phyloP scores from a whole-genome alignment of 1,140 invertebrate species.

The Plutomurus gul region DNA sequence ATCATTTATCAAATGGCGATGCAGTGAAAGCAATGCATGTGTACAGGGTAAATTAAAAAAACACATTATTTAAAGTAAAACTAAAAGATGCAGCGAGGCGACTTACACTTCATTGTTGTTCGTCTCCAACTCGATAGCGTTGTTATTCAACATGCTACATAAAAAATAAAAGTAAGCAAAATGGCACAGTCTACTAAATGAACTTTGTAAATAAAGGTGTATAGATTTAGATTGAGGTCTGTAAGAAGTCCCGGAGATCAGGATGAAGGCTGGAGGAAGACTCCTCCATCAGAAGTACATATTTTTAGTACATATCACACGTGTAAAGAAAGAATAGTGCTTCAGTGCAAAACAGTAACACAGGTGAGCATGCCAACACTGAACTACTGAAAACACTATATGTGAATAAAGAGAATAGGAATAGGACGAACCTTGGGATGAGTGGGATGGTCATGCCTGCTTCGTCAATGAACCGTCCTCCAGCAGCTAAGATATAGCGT shows the following conservation, averaged over 20 bases:
- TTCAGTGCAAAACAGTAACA: slow-evolving; percentile 4
- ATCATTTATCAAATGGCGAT: too few relatives aligned
- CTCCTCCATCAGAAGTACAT: too few relatives aligned
- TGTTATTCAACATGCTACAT: slow-evolving; percentile 54
- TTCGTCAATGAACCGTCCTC: slow-evolving; percentile 68
- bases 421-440: slow-evolving; percentile 60
- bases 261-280: too few relatives aligned
- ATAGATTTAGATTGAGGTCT: too few relatives aligned
- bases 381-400: not conserved
- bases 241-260: too few relatives aligned
- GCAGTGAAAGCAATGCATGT: too few relatives aligned
- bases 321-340: too few relatives aligned
- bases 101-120: slow-evolving; percentile 57
- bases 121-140: slow-evolving; percentile 55
- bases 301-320: too few relatives aligned
- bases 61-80: not conserved
- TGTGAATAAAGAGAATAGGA: not conserved
- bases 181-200: not conserved
- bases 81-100: not conserved
- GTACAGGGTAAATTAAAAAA: slow-evolving; percentile 23
- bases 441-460: slow-evolving; percentile 60
- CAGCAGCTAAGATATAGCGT: slow-evolving; percentile 79
- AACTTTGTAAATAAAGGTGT: too few relatives aligned
- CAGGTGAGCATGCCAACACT: not conserved
- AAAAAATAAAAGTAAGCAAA: slow-evolving; percentile 46